Conservation (phyloP, 37 sponge, comb jelly and placozoan genomes). For the Ephydatia muelleri region DNA sequence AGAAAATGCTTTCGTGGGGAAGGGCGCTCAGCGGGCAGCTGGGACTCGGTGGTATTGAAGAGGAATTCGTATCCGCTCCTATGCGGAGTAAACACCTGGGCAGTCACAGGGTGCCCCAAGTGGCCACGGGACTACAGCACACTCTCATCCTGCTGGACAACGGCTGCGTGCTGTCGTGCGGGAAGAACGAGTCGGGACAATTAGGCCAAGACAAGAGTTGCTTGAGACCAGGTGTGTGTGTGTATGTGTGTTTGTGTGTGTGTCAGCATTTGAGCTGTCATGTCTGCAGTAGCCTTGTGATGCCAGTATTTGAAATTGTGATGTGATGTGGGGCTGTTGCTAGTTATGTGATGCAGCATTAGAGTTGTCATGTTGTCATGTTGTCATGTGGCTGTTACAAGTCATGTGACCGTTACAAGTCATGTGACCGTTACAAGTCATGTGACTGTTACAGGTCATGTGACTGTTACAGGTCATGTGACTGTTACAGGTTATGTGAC, state of each 20-base stretch:
- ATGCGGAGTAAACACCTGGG: slow-evolving; percentile 37
- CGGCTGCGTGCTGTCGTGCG: slow-evolving; percentile 55
- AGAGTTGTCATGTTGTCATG: too few relatives aligned
- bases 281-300: too few relatives aligned
- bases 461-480: too few relatives aligned
- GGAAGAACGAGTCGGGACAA: slow-evolving; percentile 73
- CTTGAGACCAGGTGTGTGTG: slow-evolving; percentile 53
- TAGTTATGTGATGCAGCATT: too few relatives aligned
- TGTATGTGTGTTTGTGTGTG: not conserved
- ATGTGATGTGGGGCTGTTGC: too few relatives aligned
- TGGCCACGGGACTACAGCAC: slow-evolving; percentile 62
- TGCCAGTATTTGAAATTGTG: too few relatives aligned
- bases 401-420: too few relatives aligned
- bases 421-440: too few relatives aligned
- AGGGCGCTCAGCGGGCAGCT: slow-evolving; percentile 65
- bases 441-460: too few relatives aligned
- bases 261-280: too few relatives aligned
- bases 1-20: slow-evolving; percentile 68
- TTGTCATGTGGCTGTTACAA: too few relatives aligned
- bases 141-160: slow-evolving; percentile 48
- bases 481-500: too few relatives aligned
- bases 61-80: slow-evolving; percentile 14
- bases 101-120: not conserved
- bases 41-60: slow-evolving; percentile 77
- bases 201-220: slow-evolving; percentile 47